Evolutionary conservation across 1,140 invertebrate species (phyloP).

Genomic region (Trichonephila clavipes): DNA sequence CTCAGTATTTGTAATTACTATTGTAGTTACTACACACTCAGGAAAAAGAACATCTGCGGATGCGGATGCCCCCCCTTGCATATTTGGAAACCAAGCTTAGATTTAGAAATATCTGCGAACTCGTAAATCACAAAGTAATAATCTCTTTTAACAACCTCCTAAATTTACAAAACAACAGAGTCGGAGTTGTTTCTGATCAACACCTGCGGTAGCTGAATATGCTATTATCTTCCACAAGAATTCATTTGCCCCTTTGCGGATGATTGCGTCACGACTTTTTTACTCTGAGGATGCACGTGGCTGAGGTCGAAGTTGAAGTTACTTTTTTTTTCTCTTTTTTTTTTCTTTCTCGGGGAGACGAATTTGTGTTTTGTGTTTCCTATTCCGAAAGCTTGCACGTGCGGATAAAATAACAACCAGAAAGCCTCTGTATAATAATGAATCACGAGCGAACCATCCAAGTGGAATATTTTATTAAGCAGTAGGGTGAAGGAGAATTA

Average conservation of each 20-base stretch:
- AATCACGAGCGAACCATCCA: background rate
- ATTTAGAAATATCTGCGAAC: background rate
- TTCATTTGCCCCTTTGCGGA: background rate
- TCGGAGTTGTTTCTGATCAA: background rate
- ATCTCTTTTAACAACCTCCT: background rate
- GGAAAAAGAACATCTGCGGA: background rate
- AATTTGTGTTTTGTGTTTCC: slow-evolving; percentile 41
- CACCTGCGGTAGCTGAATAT: background rate
- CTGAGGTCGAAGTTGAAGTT: slow-evolving; percentile 62
- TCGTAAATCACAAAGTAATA: background rate
- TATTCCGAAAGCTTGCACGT: slow-evolving; percentile 46
- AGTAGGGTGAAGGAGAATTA: background rate
- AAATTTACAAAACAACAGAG: background rate
- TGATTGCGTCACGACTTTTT: slow-evolving; percentile 59
- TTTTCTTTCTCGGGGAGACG: background rate
- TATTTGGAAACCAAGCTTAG: background rate
- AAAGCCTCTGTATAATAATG: background rate
- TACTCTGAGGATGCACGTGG: slow-evolving; percentile 14
- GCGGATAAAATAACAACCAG: slow-evolving; percentile 17
- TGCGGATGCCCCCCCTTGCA: background rate
- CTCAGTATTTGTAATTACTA: too few relatives aligned
- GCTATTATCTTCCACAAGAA: background rate
- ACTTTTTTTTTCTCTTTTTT: slow-evolving; percentile 7
- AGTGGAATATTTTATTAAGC: slow-evolving; percentile 20
- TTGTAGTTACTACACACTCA: too few relatives aligned